phyloP scores from a whole-genome alignment of 2,113 vertebrate genomes.

The Urocitellus parryii region DNA sequence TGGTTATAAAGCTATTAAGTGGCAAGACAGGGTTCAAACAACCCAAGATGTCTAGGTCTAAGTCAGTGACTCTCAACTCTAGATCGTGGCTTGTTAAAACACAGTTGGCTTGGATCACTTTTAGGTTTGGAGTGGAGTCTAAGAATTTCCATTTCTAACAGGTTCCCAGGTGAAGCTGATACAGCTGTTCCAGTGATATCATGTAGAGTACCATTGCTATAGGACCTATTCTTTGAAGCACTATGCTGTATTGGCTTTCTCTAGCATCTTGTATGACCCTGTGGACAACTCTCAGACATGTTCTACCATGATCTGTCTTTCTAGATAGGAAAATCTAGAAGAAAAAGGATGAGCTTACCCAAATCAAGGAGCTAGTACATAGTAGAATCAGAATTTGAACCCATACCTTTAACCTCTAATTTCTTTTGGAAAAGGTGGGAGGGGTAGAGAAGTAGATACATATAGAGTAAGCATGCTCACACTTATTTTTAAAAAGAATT shows the following conservation, averaged over 20 bases:
- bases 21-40: neutral
- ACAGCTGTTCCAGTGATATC: too few relatives aligned
- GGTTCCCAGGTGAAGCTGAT: neutral
- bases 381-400: neutral
- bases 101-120: neutral
- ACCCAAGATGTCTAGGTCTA: neutral
- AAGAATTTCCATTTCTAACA: neutral
- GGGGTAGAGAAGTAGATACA: too few relatives aligned
- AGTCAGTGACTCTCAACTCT: neutral
- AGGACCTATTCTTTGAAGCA: neutral
- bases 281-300: neutral
- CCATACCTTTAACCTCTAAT: neutral
- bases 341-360: neutral
- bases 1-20: neutral
- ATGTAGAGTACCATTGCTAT: neutral
- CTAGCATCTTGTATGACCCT: neutral
- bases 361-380: neutral
- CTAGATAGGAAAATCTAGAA: neutral
- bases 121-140: neutral
- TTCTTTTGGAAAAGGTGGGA: neutral
- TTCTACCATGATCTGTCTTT: neutral
- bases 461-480: neutral
- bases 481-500: neutral
- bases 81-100: neutral
- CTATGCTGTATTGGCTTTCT: neutral